phyloP scores from a whole-genome alignment of 2,113 vertebrate genomes.

The Gopherus flavomarginatus region DNA sequence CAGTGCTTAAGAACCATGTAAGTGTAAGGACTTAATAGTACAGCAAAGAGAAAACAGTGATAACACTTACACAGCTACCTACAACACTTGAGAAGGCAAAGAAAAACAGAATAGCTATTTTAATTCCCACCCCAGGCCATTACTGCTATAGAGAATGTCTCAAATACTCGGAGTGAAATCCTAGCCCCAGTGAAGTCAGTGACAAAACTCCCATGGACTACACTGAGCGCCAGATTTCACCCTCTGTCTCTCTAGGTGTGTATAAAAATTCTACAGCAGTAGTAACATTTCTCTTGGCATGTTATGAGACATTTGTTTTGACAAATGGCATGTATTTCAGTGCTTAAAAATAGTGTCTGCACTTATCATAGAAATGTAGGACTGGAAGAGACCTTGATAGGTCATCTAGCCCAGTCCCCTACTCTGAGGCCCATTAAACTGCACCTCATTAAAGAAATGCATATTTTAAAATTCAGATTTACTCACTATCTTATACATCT shows the following conservation, averaged over 20 bases:
- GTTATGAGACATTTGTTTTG: background rate
- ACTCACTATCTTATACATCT: constrained; percentile 17
- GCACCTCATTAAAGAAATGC: constrained; percentile 36
- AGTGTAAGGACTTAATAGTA: background rate
- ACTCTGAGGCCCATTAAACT: background rate
- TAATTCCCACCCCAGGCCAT: background rate
- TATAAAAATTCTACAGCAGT: background rate
- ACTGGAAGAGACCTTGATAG: background rate
- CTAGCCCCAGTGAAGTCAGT: background rate
- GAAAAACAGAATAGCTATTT: background rate
- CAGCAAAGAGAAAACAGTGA: background rate
- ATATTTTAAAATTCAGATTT: constrained; percentile 18
- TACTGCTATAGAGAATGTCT: background rate
- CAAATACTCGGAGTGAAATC: background rate
- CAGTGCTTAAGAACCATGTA: background rate
- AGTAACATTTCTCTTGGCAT: background rate
- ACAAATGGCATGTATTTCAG: background rate
- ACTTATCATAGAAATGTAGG: background rate
- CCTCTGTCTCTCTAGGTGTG: background rate
- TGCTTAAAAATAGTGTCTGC: background rate
- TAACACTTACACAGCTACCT: background rate
- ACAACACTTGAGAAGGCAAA: background rate
- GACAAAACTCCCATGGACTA: background rate
- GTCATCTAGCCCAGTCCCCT: background rate
- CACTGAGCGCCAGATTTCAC: background rate